phyloP scores from a whole-genome alignment of 2,888 invertebrate genomes.

The Melipona bicolor region DNA sequence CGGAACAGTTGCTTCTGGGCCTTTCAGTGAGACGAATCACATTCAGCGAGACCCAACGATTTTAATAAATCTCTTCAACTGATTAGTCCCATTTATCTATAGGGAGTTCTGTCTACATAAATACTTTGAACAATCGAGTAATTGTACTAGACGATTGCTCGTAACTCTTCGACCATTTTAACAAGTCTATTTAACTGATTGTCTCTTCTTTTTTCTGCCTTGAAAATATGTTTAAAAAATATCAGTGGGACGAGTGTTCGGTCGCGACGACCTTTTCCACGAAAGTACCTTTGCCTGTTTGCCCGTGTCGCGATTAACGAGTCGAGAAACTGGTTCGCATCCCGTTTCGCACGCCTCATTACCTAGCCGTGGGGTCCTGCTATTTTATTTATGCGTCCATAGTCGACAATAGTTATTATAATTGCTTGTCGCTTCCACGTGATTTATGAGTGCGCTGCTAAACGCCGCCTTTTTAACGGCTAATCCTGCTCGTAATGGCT shows the following conservation, averaged over 20 bases:
- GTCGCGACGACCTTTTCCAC: constrained; percentile 43
- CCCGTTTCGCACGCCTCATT: constrained; percentile 78
- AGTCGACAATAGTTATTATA: constrained; percentile 80
- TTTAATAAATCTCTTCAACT: too few relatives aligned
- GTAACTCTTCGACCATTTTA: not conserved
- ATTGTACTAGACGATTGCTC: not conserved
- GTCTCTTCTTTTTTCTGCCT: not conserved
- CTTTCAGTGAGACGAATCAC: too few relatives aligned
- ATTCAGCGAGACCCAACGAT: too few relatives aligned
- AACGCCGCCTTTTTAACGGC: constrained; percentile 77
- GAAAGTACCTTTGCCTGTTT: constrained; percentile 58
- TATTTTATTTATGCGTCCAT: constrained; percentile 80
- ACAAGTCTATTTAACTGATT: not conserved
- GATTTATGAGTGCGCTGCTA: constrained; percentile 79
- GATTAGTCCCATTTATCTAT: too few relatives aligned
- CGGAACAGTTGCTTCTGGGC: too few relatives aligned
- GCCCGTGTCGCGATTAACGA: constrained; percentile 61
- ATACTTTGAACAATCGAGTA: not conserved
- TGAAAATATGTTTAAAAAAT: not conserved
- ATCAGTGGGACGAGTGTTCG: not conserved
- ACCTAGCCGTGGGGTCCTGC: constrained; percentile 76
- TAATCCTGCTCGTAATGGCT: constrained; percentile 79
- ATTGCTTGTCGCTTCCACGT: constrained; percentile 81
- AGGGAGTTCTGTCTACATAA: too few relatives aligned
- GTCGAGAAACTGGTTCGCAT: constrained; percentile 74